Percentiles rank a stretch among this genome's conserved stretches.
These are phyloP conservation scores for Amblyteles armatorius DNA, from an alignment of 2,888 invertebrate genomes.

Conservation along the genomic window DNA sequence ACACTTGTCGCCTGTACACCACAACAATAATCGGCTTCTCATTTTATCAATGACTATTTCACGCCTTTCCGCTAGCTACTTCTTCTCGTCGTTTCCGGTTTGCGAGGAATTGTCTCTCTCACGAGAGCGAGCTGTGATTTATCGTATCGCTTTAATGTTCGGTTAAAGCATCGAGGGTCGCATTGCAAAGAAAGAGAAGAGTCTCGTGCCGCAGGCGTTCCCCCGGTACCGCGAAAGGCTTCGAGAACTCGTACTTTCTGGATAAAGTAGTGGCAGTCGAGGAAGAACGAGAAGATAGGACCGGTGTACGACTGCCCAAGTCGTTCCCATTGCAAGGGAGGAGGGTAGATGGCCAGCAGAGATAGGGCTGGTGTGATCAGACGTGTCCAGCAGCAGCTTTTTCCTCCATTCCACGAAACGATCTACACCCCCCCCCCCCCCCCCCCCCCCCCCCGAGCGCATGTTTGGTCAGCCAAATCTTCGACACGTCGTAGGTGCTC, in stretches of 20 bases:
- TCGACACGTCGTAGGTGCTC: neutral
- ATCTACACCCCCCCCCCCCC: neutral
- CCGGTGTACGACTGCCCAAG: conserved; percentile 6
- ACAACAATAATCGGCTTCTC: neutral
- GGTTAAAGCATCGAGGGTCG: neutral
- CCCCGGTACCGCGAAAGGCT: neutral
- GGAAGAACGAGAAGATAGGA: conserved; percentile 29
- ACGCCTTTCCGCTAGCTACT: conserved; percentile 1
- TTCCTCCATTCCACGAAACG: neutral
- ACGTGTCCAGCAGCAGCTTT: conserved; percentile 16
- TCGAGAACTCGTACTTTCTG: conserved; percentile 37
- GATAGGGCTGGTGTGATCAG: conserved; percentile 68
- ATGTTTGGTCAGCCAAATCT: conserved; percentile 44
- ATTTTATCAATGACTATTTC: conserved; percentile 27
- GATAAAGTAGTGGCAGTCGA: conserved; percentile 28
- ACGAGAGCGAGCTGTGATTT: conserved; percentile 24
- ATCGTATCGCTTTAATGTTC: conserved; percentile 45
- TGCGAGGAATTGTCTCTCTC: neutral
- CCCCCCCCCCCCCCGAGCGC: neutral
- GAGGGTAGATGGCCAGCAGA: conserved; percentile 67
- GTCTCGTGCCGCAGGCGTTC: conserved; percentile 1
- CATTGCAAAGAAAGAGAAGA: conserved; percentile 21
- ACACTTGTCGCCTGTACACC: conserved; percentile 10
- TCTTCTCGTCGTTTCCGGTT: neutral
- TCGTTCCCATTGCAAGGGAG: conserved; percentile 32